These are phyloP conservation scores for Eira barbara DNA, from an alignment of 2,113 vertebrate species.

Conservation along the genomic window DNA sequence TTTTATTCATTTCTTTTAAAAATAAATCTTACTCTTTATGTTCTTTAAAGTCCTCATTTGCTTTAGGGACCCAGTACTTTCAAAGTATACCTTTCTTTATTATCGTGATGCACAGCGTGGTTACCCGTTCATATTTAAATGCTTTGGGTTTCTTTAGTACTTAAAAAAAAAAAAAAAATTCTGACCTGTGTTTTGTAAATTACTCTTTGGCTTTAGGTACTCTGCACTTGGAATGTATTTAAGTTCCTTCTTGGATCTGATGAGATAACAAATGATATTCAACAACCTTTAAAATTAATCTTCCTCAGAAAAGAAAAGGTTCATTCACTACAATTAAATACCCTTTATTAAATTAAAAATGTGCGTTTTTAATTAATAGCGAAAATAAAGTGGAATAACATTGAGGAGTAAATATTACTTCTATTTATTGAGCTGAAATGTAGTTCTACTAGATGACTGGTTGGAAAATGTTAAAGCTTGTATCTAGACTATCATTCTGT, in stretches of 20 bases:
- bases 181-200: not conserved
- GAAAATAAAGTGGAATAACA: not conserved
- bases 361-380: not conserved
- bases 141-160: not conserved
- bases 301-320: not conserved
- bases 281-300: not conserved
- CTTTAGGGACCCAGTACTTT: not conserved
- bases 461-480: not conserved
- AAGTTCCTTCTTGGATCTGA: not conserved
- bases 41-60: not conserved
- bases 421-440: not conserved
- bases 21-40: not conserved
- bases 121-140: not conserved
- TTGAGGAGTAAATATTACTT: not conserved
- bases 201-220: not conserved
- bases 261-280: not conserved
- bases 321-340: not conserved
- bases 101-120: not conserved
- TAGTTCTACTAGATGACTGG: not conserved
- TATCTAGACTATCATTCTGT: not conserved
- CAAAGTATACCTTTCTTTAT: not conserved
- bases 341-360: conserved; percentile 10
- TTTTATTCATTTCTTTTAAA: not conserved
- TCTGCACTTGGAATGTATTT: not conserved
- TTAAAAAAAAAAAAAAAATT: not conserved